These are phyloP conservation scores for Anableps anableps DNA, from an alignment of 2,797 vertebrate species.

Conservation along the genomic window DNA sequence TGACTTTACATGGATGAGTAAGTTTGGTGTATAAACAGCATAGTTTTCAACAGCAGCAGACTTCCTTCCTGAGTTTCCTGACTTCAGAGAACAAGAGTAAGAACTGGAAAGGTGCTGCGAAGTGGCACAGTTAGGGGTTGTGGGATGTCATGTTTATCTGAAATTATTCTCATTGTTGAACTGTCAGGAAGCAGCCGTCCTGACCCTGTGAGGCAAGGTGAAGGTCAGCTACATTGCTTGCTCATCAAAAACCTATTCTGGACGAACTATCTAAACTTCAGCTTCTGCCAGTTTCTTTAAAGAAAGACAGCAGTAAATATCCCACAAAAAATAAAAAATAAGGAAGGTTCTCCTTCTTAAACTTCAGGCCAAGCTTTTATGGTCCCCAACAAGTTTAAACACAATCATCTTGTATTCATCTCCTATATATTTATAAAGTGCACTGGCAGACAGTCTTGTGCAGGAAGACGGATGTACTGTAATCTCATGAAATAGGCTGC, in stretches of 20 bases:
- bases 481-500: constrained; percentile 66
- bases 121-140: constrained; percentile 1
- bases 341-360: constrained; percentile 28
- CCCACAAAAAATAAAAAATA: constrained; percentile 9
- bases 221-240: constrained; percentile 25
- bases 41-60: constrained; percentile 6
- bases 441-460: constrained; percentile 51
- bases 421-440: constrained; percentile 19
- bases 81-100: constrained; percentile 15
- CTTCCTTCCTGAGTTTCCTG: constrained; percentile 42
- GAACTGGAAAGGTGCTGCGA: not conserved
- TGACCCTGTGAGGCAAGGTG: constrained; percentile 23
- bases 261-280: constrained; percentile 14
- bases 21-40: constrained; percentile 1
- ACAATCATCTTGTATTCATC: constrained; percentile 38
- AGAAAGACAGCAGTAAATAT: constrained; percentile 12
- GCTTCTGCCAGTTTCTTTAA: constrained; percentile 9
- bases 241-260: constrained; percentile 21
- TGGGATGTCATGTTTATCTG: constrained; percentile 26
- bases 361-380: constrained; percentile 25
- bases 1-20: constrained; percentile 9
- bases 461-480: constrained; percentile 23
- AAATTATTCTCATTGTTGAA: constrained; percentile 40
- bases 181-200: constrained; percentile 26
- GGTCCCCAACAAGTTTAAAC: constrained; percentile 42